phyloP scores from a whole-genome alignment of 2,888 invertebrate genomes.

The Lochmaea crataegi region DNA sequence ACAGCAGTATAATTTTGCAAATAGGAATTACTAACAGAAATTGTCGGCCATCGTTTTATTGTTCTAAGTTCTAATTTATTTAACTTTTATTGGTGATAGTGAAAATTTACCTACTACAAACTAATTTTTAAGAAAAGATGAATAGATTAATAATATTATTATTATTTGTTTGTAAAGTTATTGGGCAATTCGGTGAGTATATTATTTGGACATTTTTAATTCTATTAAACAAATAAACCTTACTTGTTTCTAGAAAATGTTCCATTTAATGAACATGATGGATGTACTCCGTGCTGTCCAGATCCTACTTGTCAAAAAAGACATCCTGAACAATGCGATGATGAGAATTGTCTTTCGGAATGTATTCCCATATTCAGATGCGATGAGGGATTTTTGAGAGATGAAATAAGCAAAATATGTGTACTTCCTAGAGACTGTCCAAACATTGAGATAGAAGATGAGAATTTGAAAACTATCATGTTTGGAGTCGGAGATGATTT shows the following conservation, averaged over 20 bases:
- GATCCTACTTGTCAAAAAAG: constrained; percentile 11
- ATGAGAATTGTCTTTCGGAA: neutral
- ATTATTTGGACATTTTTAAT: neutral
- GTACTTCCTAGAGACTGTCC: neutral
- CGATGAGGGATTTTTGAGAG: neutral
- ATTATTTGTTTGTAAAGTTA: neutral
- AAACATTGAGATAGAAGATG: neutral
- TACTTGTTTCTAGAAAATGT: constrained; percentile 4
- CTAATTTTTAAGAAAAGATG: neutral
- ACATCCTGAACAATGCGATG: neutral
- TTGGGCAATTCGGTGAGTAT: neutral
- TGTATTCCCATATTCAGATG: neutral
- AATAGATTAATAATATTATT: neutral
- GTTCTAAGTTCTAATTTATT: no score
- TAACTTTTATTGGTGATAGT: no score
- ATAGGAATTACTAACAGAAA: neutral
- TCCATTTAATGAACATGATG: constrained; percentile 2
- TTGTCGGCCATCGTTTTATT: no score
- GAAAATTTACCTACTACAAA: no score
- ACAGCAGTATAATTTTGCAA: neutral
- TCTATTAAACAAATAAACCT: neutral
- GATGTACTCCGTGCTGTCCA: constrained; percentile 13
- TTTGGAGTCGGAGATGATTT: neutral
- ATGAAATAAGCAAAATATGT: constrained; percentile 1
- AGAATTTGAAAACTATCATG: neutral